Conservation (phyloP, 2,888 invertebrate genomes). For the Drosophila leonis region DNA sequence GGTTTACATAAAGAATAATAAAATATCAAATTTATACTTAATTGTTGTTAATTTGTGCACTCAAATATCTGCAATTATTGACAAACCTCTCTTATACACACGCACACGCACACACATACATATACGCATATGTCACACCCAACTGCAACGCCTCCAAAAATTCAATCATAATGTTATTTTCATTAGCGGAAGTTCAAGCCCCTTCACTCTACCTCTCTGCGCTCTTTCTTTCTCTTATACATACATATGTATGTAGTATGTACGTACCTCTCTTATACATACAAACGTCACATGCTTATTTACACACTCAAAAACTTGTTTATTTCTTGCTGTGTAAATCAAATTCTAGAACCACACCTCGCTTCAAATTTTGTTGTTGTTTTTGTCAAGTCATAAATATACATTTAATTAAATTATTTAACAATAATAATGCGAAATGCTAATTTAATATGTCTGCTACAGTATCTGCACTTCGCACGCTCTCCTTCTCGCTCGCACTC, state of each 20-base stretch:
- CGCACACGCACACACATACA: too few relatives aligned
- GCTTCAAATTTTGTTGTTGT: constrained; percentile 16
- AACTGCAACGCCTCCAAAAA: constrained; percentile 23
- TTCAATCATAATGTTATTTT: constrained; percentile 50
- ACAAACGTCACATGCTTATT: constrained; percentile 15
- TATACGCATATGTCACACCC: constrained; percentile 2
- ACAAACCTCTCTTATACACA: constrained; percentile 6
- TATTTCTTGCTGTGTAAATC: constrained; percentile 13
- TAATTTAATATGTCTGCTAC: constrained; percentile 41
- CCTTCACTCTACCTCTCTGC: constrained; percentile 8
- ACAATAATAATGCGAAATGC: constrained; percentile 38
- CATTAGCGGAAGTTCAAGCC: constrained; percentile 55
- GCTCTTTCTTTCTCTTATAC: neutral
- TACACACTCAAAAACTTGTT: constrained; percentile 49
- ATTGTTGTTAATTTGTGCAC: constrained; percentile 8
- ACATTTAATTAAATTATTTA: constrained; percentile 50
- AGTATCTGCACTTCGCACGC: neutral
- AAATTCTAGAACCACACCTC: constrained; percentile 39
- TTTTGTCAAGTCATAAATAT: constrained; percentile 43
- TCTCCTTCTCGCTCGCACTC: neutral
- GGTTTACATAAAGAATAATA: constrained; percentile 8
- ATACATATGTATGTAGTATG: neutral
- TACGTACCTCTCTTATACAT: constrained; percentile 9
- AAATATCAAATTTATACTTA: neutral
- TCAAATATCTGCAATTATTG: constrained; percentile 3